Percentiles rank a stretch among this genome's conserved stretches.
These are phyloP conservation scores for Saccostrea glomerata DNA, from an alignment of 1,140 invertebrate species.

Conservation along the genomic window DNA sequence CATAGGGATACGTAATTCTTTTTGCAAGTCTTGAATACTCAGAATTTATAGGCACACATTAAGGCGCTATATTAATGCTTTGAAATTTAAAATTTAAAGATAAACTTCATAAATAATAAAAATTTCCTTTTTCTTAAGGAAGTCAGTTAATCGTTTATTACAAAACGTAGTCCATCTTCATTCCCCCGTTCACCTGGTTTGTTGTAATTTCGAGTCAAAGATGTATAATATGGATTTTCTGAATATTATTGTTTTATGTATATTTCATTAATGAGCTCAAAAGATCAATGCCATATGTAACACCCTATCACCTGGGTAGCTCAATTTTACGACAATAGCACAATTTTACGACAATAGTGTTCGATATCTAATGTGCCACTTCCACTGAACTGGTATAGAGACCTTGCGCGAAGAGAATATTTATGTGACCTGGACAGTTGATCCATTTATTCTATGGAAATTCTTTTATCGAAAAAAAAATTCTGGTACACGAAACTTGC, in stretches of 20 bases:
- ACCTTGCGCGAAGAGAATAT: neutral
- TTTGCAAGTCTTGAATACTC: no score
- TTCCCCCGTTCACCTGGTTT: neutral
- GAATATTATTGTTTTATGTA: neutral
- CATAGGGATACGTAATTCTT: no score
- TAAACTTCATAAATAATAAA: no score
- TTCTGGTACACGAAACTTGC: neutral
- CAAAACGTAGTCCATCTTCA: no score
- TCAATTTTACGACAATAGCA: neutral
- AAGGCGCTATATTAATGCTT: no score
- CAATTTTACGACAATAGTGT: conserved; percentile 15
- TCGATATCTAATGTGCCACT: neutral
- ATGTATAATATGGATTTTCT: neutral
- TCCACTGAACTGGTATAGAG: neutral
- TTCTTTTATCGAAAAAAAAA: conserved; percentile 25
- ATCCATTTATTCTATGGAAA: conserved; percentile 6
- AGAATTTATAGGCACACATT: no score
- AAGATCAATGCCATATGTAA: neutral
- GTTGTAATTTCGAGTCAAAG: neutral
- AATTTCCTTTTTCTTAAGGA: no score
- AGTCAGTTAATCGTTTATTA: no score
- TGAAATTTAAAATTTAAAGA: no score
- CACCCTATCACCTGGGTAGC: neutral
- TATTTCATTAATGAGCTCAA: neutral
- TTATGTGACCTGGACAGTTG: neutral